A percentile compares a stretch with the other conserved stretches of the same genome.
phyloP scores from a whole-genome alignment of 2,888 invertebrate species.

The Apotomis betuletana region DNA sequence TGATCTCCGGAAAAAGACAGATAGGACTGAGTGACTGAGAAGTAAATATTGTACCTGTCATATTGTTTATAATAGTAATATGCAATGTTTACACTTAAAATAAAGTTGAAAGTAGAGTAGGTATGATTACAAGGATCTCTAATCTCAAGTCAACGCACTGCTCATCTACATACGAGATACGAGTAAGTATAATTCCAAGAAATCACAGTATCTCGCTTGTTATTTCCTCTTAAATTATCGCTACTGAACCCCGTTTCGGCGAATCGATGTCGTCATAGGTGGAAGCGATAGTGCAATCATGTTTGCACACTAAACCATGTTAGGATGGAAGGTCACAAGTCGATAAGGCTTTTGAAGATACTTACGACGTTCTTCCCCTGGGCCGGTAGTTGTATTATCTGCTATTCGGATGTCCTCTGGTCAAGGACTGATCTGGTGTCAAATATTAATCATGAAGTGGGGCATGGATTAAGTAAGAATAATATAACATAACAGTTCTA shows the following conservation, averaged over 20 bases:
- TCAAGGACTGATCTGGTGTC: constrained; percentile 31
- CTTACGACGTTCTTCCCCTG: not conserved
- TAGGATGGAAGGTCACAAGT: not conserved
- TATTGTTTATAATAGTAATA: too few relatives aligned
- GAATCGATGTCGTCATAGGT: constrained; percentile 23
- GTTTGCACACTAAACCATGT: constrained; percentile 2
- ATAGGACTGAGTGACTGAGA: too few relatives aligned
- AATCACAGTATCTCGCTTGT: constrained; percentile 7
- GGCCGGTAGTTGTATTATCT: not conserved
- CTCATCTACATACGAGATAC: not conserved
- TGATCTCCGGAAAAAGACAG: too few relatives aligned
- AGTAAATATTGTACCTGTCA: too few relatives aligned
- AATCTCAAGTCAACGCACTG: not conserved
- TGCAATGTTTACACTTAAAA: too few relatives aligned
- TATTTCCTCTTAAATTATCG: constrained; percentile 10
- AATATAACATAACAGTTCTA: not conserved
- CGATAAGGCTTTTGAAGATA: not conserved
- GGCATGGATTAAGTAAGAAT: not conserved
- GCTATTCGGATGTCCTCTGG: constrained; percentile 32
- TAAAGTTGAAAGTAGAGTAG: too few relatives aligned
- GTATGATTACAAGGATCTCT: not conserved
- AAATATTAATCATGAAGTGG: constrained; percentile 1
- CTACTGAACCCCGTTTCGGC: constrained; percentile 16
- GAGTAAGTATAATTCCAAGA: not conserved
- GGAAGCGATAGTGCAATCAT: constrained; percentile 28